Conservation (phyloP, 2,797 vertebrate species). For the Oryzias dopingdopingensis region DNA sequence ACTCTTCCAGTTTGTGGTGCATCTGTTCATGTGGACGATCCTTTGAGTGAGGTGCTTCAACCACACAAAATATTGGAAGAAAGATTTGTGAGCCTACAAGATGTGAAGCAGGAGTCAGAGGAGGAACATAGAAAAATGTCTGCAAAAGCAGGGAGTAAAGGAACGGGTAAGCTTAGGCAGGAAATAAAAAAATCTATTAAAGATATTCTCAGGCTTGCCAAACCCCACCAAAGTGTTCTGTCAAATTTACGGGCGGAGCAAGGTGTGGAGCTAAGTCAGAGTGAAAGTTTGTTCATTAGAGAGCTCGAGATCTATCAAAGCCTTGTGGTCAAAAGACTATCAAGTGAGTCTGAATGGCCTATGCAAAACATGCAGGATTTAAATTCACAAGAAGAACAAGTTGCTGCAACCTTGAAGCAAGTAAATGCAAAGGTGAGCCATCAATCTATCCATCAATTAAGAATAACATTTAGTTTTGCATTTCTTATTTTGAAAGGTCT, state of each 20-base stretch:
- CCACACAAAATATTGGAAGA: slow-evolving; percentile 65
- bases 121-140: slow-evolving; percentile 1
- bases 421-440: slow-evolving; percentile 71
- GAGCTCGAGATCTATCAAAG: slow-evolving; percentile 72
- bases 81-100: slow-evolving; percentile 47
- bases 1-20: slow-evolving; percentile 60
- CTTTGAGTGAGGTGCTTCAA: slow-evolving; percentile 49
- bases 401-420: slow-evolving; percentile 38
- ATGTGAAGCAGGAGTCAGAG: slow-evolving; percentile 1
- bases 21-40: slow-evolving; percentile 39
- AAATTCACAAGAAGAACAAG: slow-evolving; percentile 46
- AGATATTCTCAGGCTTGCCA: slow-evolving; percentile 73
- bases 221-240: slow-evolving; percentile 41
- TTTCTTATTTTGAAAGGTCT: neutral
- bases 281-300: slow-evolving; percentile 41
- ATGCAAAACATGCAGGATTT: slow-evolving; percentile 52
- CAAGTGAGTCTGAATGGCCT: slow-evolving; percentile 35
- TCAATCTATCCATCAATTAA: neutral
- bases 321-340: slow-evolving; percentile 73
- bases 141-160: slow-evolving; percentile 8
- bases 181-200: slow-evolving; percentile 73
- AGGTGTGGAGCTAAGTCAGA: slow-evolving; percentile 15
- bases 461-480: neutral
- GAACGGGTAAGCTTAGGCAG: slow-evolving; percentile 21
- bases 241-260: slow-evolving; percentile 44